These are phyloP conservation scores for Xestoiulus laeticollis DNA, from an alignment of 2,888 invertebrate genomes.

Conservation along the genomic window DNA sequence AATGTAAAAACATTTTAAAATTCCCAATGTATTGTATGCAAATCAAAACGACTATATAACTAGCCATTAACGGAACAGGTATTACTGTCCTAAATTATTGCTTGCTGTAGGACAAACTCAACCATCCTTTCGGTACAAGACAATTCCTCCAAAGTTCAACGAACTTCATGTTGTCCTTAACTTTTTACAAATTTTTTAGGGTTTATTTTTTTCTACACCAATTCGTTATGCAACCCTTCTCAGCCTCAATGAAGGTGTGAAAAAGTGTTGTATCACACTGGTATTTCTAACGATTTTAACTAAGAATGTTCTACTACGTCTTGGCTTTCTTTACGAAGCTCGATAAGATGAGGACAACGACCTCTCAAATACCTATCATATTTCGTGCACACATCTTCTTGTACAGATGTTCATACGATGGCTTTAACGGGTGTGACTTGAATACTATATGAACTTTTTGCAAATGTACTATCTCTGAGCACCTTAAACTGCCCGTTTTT, in stretches of 20 bases:
- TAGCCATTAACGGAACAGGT: not conserved
- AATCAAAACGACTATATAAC: not conserved
- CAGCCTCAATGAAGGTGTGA: not conserved
- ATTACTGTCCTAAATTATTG: not conserved
- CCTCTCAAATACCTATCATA: slow-evolving; percentile 21
- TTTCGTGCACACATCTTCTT: not conserved
- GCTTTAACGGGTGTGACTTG: not conserved
- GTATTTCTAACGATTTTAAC: not conserved
- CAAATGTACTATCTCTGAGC: not conserved
- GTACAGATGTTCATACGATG: not conserved
- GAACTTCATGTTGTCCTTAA: not conserved
- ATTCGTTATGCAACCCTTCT: not conserved
- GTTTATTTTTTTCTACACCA: not conserved
- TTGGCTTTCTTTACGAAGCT: not conserved
- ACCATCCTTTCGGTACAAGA: not conserved
- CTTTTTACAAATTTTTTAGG: not conserved
- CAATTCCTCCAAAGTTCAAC: not conserved
- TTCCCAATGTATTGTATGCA: not conserved
- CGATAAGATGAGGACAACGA: slow-evolving; percentile 34
- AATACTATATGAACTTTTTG: not conserved
- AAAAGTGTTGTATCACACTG: not conserved
- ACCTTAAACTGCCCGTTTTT: not conserved
- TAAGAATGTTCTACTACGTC: not conserved
- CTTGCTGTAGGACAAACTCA: not conserved
- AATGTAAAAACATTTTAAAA: not conserved